Conservation (phyloP, 2,113 vertebrate genomes). For the Amphiprion percula region DNA sequence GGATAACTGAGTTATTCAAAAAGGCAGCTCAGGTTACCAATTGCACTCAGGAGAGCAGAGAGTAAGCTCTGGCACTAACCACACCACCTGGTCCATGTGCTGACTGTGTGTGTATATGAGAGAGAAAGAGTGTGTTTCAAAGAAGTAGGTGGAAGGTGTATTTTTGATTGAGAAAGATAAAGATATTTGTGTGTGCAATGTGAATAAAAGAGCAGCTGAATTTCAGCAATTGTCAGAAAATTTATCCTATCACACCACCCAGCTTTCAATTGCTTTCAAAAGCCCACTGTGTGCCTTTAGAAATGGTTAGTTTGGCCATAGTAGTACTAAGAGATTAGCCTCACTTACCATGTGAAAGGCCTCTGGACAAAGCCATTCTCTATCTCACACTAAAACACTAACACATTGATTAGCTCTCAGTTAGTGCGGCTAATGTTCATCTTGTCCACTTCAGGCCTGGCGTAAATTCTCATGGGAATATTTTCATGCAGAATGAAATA, state of each 20-base stretch:
- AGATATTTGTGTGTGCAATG: constrained; percentile 33
- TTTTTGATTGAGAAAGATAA: constrained; percentile 56
- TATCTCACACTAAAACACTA: constrained; percentile 59
- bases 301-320: constrained; percentile 57
- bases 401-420: constrained; percentile 60
- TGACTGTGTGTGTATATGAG: constrained; percentile 19
- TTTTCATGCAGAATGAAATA: constrained; percentile 21
- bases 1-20: constrained; percentile 79
- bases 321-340: constrained; percentile 61
- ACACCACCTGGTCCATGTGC: constrained; percentile 69
- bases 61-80: constrained; percentile 74
- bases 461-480: constrained; percentile 48
- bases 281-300: constrained; percentile 51
- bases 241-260: constrained; percentile 33
- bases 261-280: constrained; percentile 55
- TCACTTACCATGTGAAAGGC: constrained; percentile 68
- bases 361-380: constrained; percentile 57
- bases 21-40: constrained; percentile 80
- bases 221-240: constrained; percentile 30
- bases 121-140: constrained; percentile 6
- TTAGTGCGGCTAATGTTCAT: constrained; percentile 16
- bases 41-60: constrained; percentile 78
- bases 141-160: constrained; percentile 14
- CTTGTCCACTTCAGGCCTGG: constrained; percentile 29
- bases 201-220: constrained; percentile 55